Base-by-base conservation (phyloP, 64 coral and sea anemone genomes). In the Catalaphyllia jardinei region DNA sequence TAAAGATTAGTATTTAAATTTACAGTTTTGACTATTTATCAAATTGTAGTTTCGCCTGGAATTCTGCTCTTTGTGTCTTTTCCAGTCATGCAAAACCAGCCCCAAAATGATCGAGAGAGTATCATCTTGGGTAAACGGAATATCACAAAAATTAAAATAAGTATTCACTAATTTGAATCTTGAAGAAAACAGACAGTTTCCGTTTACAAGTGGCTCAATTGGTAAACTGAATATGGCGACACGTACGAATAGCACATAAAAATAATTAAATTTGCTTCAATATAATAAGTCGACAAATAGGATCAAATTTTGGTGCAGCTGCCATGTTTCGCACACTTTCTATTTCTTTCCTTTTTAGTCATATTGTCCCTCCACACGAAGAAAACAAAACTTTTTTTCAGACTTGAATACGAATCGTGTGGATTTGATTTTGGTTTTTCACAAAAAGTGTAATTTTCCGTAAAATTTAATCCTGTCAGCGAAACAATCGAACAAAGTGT, bases 261-360 rank as follows among this genome's bases (percentile, higher is more conserved):
- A 93, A 93, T 81, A 91, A 92, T 95, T 95, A 84, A 95, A 92
- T 95, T 88, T 76, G 27, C 79, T 93, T 46, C 88, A 97, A 93
- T 81, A 79, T 71, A 90, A 89, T 94, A 76, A 88, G 42, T 46
- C 59, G 80, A 88, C 88, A 88, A 89, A 97, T 87, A 35, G 69
- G 80, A 82, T 89, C 60, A 86, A 74, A 63, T 31, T 87, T 52
- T 11, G 20, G 25, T 71, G 33, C 95, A 97, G 89, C 95, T 97
- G 95, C 71, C 31, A 15, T 24, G 49, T 80, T 96, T 96, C 95
- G 89, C 95, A 96, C 91, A 93, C 80, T 80, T 46, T 46, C 49
- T 87, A 50, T 67, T 69, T 29, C 54, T 86, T 89, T 76, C 75
- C 63, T 93, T 27, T 90, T 31, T 78, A 77, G 82, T 93, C 82